These are phyloP conservation scores for Acridotheres tristis DNA, from an alignment of 2,797 vertebrate genomes.

Conservation along the genomic window DNA sequence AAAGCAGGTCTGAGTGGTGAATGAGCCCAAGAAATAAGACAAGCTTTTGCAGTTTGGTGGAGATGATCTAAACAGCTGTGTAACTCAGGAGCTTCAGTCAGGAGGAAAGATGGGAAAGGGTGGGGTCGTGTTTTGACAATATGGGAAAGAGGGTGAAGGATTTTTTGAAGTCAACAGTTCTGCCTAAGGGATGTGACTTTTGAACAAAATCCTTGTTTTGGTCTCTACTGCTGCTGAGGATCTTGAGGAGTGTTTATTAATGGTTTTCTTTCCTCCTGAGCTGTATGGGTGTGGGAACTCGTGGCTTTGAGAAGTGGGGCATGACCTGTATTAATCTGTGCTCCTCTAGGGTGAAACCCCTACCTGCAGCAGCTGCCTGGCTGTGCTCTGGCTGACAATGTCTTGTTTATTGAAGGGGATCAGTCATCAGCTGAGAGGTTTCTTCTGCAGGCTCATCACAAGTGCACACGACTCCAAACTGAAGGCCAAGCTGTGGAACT, in stretches of 20 bases:
- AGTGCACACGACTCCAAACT: not conserved
- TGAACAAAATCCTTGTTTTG: not conserved
- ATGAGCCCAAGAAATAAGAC: not conserved
- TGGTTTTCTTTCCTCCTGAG: not conserved
- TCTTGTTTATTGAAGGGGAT: not conserved
- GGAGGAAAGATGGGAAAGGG: not conserved
- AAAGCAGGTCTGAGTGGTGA: not conserved
- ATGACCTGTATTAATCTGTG: not conserved
- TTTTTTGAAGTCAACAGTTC: not conserved
- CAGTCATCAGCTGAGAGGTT: not conserved
- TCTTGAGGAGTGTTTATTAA: not conserved
- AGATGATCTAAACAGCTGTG: not conserved
- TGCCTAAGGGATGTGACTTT: not conserved
- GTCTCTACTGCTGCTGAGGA: not conserved
- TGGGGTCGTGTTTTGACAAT: not conserved
- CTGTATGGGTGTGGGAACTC: fast-evolving
- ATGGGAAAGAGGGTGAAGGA: not conserved
- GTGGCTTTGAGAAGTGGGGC: not conserved
- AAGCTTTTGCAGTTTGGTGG: not conserved
- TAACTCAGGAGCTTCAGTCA: not conserved
- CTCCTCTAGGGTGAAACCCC: not conserved
- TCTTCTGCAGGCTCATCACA: not conserved
- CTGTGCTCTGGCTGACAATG: not conserved
- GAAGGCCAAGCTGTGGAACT: not conserved
- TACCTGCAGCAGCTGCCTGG: not conserved